Conservation (phyloP, 1,140 invertebrate genomes). For the Drosophila mauritiana region DNA sequence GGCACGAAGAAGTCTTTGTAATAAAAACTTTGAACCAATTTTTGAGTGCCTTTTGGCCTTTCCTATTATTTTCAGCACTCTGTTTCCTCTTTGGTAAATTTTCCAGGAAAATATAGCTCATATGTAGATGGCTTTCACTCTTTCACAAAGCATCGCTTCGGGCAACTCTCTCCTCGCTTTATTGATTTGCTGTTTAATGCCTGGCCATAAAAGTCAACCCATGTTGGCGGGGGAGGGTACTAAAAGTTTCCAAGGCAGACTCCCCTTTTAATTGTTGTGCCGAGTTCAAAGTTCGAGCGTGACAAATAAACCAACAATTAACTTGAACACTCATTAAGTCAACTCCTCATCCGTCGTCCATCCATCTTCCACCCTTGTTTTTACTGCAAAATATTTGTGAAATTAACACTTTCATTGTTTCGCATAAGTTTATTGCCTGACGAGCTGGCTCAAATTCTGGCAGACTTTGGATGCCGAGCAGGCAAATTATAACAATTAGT, state of each 20-base stretch:
- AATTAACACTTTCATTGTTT: constrained; percentile 72
- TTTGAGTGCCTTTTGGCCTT: constrained; percentile 22
- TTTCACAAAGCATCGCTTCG: constrained; percentile 4
- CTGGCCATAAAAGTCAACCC: constrained; percentile 25
- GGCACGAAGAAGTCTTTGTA: background rate
- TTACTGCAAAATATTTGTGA: constrained; percentile 56
- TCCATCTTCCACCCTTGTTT: constrained; percentile 8
- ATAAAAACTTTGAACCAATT: constrained; percentile 27
- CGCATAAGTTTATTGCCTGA: constrained; percentile 41
- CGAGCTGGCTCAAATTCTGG: constrained; percentile 5
- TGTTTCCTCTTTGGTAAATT: constrained; percentile 8
- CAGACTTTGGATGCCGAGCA: constrained; percentile 9
- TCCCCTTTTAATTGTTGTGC: constrained; percentile 58
- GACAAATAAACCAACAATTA: constrained; percentile 80
- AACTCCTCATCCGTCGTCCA: constrained; percentile 32
- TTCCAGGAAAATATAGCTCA: constrained; percentile 10
- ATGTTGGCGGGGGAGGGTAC: background rate
- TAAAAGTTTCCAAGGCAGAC: constrained; percentile 16
- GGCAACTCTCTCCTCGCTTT: constrained; percentile 9
- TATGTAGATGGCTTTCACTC: constrained; percentile 11
- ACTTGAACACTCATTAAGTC: constrained; percentile 68
- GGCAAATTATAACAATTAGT: constrained; percentile 77
- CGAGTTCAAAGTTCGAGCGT: constrained; percentile 75
- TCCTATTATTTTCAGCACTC: constrained; percentile 20
- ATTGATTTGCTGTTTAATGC: constrained; percentile 38